Conservation (phyloP, 2,113 vertebrate genomes). For the Bufo gargarizans region DNA sequence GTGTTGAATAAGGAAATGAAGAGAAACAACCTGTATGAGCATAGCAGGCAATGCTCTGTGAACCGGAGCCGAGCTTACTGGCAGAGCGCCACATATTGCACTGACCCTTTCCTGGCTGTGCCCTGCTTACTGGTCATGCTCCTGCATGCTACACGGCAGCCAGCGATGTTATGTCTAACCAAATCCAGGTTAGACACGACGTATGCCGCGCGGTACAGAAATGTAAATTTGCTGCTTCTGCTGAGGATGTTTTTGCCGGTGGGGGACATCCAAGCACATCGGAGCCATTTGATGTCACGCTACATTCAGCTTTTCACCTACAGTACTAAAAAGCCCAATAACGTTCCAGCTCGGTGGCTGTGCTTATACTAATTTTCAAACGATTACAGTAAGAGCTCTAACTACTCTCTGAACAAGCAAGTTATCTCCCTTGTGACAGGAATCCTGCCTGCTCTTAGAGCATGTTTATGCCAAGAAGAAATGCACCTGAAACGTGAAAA, state of each 20-base stretch:
- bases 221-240: neutral
- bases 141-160: neutral
- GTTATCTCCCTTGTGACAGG: constrained; percentile 40
- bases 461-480: constrained; percentile 41
- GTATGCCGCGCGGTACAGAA: neutral
- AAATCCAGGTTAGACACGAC: neutral
- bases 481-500: constrained; percentile 47
- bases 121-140: neutral
- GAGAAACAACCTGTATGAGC: constrained; percentile 15
- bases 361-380: constrained; percentile 34
- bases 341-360: constrained; percentile 28
- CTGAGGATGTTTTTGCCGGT: neutral
- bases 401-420: constrained; percentile 35
- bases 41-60: constrained; percentile 5
- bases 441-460: constrained; percentile 23
- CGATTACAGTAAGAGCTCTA: constrained; percentile 40
- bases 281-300: neutral
- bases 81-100: neutral
- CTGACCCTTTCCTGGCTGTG: neutral
- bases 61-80: neutral
- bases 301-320: constrained; percentile 28
- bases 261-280: neutral
- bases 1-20: constrained; percentile 38
- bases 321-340: constrained; percentile 36
- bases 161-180: neutral